A percentile compares a stretch with the other conserved stretches of the same genome.
These are phyloP conservation scores for Hypotaenidia philippensis DNA, from an alignment of 2,797 vertebrate genomes.

Conservation along the genomic window DNA sequence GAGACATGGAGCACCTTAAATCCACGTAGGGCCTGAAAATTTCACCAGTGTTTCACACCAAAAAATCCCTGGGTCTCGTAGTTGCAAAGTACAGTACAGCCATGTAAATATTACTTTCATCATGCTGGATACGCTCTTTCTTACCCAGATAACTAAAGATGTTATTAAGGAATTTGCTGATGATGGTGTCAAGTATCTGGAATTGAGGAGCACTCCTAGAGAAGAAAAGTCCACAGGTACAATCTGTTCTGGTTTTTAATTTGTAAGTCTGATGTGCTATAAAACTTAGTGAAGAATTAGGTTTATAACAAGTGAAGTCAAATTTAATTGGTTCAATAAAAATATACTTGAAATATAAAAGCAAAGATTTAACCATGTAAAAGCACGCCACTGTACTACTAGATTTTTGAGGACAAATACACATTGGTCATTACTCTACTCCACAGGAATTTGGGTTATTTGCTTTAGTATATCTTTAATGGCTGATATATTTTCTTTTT, in stretches of 20 bases:
- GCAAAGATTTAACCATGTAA: background rate
- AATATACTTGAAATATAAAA: background rate
- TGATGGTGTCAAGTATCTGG: slow-evolving; percentile 96
- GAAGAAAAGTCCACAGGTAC: slow-evolving; percentile 88
- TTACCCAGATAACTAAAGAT: slow-evolving; percentile 91
- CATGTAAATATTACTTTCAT: background rate
- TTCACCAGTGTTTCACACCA: background rate
- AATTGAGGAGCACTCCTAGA: slow-evolving; percentile 95
- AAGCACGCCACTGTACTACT: background rate
- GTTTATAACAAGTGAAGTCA: background rate
- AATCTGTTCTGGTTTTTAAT: background rate
- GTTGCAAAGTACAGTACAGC: background rate
- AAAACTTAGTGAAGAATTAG: background rate
- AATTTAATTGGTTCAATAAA: background rate
- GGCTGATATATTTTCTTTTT: background rate
- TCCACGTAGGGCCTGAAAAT: background rate
- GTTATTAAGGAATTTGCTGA: slow-evolving; percentile 95
- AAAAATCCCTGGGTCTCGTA: background rate
- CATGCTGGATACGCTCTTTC: background rate
- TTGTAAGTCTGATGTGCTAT: background rate
- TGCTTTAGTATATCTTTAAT: background rate
- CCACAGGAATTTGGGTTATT: background rate
- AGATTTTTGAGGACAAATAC: background rate
- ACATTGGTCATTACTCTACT: background rate
- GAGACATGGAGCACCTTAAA: background rate